Evolutionary conservation across 2,797 vertebrate genomes (phyloP), one percentile per base, ranked within the genome.

Genomic region (Urosaurus nigricauda): DNA sequence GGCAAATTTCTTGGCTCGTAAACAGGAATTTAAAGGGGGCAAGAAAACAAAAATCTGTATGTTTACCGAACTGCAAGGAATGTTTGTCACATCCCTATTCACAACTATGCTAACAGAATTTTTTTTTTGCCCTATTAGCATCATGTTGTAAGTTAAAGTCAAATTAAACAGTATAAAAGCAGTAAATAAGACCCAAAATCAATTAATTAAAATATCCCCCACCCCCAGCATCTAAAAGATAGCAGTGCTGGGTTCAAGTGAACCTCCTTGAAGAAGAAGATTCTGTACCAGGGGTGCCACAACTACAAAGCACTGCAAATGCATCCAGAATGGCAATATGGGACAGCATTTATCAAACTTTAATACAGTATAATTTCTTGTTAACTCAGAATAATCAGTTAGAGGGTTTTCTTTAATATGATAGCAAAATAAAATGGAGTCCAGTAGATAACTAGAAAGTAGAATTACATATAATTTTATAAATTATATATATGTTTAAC

Each of bases 401-500:
- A 2, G 87, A 35, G 0, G 0, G 14, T 73, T n/a, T 32, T 92
- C 83, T 74, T 89, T 81, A 47, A 75, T 81, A 17, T 0, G 68
- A 63, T 70, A 85, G 77, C 12, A 68, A 40, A 79, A 68, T 79
- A 0, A 85, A 73, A 85, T 47, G 13, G 89, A 65, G 74, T 82
- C 21, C n/a, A 26, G 47, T 84, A 60, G 26, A 81, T 84, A 89
- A 81, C 2, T 56, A 26, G 4, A 90, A 68, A 87, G 81, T 26
- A 40, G 63, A 92, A 70, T 87, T 74, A 21, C 26, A 56, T 82
- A 26, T 5, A 81, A 84, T 85, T 89, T 73, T 77, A 51, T 51
- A 93, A 58, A 77, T 84, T 85, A 89, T 70, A 47, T 11, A 29
- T 85, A n/a, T 92, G 83, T 90, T 73, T 89, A 84, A 82, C 87